Evolutionary conservation across 2,113 vertebrate species (phyloP).

Genomic region (Scatophagus argus): DNA sequence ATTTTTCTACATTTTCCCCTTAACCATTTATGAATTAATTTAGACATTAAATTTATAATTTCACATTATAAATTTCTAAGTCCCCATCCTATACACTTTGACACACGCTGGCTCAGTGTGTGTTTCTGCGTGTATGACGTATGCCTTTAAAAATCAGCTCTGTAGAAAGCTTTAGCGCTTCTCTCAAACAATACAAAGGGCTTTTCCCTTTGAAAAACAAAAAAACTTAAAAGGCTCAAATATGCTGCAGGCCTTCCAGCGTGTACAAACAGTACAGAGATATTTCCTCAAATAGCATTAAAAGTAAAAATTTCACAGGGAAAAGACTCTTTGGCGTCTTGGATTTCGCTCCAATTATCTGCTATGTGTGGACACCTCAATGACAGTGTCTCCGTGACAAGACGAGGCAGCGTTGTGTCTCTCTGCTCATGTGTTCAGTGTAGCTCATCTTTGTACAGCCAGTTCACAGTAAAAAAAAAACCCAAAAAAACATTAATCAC

Average conservation of each 20-base stretch:
- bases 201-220: slow-evolving; percentile 37
- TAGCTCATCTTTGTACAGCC: slow-evolving; percentile 4
- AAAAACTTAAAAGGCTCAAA: slow-evolving; percentile 35
- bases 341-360: slow-evolving; percentile 55
- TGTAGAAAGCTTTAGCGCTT: slow-evolving; percentile 7
- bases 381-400: background rate
- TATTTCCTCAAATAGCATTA: slow-evolving; percentile 4
- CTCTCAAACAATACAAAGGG: slow-evolving; percentile 12
- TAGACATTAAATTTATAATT: background rate
- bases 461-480: background rate
- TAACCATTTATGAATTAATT: background rate
- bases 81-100: background rate
- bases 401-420: slow-evolving; percentile 20
- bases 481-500: slow-evolving; percentile 14
- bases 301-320: slow-evolving; percentile 41
- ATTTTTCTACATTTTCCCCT: background rate
- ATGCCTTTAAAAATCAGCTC: slow-evolving; percentile 3
- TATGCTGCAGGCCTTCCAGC: slow-evolving; percentile 4
- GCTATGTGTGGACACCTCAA: slow-evolving; percentile 21
- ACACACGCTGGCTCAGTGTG: background rate
- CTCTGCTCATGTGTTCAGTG: slow-evolving; percentile 32
- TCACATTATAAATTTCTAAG: background rate
- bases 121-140: background rate
- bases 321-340: slow-evolving; percentile 20
- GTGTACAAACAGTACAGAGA: slow-evolving; percentile 41